Evolutionary conservation across 1,140 invertebrate species (phyloP).

Genomic region (Pinna nobilis): DNA sequence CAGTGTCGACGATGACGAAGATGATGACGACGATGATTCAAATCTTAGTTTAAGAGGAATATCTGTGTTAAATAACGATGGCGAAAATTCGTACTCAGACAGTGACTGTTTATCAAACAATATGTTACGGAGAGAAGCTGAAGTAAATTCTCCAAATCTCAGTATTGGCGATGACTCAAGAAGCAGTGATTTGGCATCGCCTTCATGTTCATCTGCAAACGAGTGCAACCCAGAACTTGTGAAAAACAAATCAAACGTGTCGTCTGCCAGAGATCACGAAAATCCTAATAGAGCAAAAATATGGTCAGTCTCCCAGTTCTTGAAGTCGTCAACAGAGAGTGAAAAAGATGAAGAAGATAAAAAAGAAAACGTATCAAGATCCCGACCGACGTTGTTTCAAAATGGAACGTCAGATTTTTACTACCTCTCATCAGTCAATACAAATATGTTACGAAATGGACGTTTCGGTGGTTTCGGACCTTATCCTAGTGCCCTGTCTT

Average conservation of each 20-base stretch:
- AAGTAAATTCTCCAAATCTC: slow-evolving; percentile 21
- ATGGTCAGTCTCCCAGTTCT: slow-evolving; percentile 39
- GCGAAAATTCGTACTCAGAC: neutral
- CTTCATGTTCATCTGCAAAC: neutral
- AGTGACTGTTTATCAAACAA: slow-evolving; percentile 26
- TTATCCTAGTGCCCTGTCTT: slow-evolving; percentile 28
- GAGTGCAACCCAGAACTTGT: neutral
- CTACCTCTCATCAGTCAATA: slow-evolving; percentile 24
- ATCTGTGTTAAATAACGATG: slow-evolving; percentile 21
- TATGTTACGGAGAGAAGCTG: slow-evolving; percentile 19
- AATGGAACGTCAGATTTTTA: slow-evolving; percentile 25
- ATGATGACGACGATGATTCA: slow-evolving; percentile 42
- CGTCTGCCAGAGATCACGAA: neutral
- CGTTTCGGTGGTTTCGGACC: slow-evolving; percentile 34
- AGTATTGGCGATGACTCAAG: slow-evolving; percentile 34
- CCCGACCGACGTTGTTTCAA: slow-evolving; percentile 8
- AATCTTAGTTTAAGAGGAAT: slow-evolving; percentile 36
- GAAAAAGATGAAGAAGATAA: slow-evolving; percentile 25
- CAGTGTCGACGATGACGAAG: slow-evolving; percentile 40
- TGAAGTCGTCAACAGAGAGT: slow-evolving; percentile 28
- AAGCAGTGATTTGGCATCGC: slow-evolving; percentile 7
- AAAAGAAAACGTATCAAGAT: slow-evolving; percentile 10
- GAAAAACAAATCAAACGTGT: neutral
- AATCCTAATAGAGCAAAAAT: slow-evolving; percentile 31
- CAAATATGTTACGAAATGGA: slow-evolving; percentile 24